phyloP scores from a whole-genome alignment of 2,113 vertebrate species.

The Salvator merianae region DNA sequence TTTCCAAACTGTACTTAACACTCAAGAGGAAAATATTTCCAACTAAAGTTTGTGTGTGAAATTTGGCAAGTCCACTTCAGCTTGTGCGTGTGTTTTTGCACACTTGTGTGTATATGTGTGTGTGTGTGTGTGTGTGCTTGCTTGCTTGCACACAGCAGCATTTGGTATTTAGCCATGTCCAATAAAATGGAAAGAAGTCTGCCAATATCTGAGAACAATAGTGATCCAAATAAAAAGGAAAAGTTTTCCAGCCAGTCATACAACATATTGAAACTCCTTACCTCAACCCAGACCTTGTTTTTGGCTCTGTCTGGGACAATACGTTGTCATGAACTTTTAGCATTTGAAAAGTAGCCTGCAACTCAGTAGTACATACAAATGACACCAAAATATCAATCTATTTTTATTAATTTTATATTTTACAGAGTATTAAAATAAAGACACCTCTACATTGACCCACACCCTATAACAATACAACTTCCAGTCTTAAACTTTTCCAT shows the following conservation, averaged over 20 bases:
- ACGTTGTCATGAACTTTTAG: conserved; percentile 3
- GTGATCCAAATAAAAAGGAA: conserved; percentile 37
- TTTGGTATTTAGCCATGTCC: conserved; percentile 52
- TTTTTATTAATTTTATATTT: not conserved
- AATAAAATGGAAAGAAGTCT: conserved; percentile 41
- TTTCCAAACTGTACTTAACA: conserved; percentile 7
- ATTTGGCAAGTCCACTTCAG: conserved; percentile 33
- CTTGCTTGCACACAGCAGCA: not conserved
- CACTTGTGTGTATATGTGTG: too few species aligned
- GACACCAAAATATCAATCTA: not conserved
- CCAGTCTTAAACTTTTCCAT: not conserved
- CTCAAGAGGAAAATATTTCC: conserved; percentile 14
- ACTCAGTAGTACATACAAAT: not conserved
- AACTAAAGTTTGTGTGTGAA: conserved; percentile 30
- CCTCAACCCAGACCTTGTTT: conserved; percentile 26
- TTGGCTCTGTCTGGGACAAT: conserved; percentile 19
- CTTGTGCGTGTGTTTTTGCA: not conserved
- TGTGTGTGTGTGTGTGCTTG: not conserved
- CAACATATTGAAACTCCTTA: conserved; percentile 50
- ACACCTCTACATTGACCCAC: not conserved
- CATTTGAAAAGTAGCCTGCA: not conserved
- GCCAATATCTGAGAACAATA: conserved; percentile 60
- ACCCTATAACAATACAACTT: not conserved
- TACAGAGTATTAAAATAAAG: not conserved
- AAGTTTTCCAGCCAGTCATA: not conserved